Base-by-base conservation (phyloP, 2,797 vertebrate species). In the Acanthiza pusilla region DNA sequence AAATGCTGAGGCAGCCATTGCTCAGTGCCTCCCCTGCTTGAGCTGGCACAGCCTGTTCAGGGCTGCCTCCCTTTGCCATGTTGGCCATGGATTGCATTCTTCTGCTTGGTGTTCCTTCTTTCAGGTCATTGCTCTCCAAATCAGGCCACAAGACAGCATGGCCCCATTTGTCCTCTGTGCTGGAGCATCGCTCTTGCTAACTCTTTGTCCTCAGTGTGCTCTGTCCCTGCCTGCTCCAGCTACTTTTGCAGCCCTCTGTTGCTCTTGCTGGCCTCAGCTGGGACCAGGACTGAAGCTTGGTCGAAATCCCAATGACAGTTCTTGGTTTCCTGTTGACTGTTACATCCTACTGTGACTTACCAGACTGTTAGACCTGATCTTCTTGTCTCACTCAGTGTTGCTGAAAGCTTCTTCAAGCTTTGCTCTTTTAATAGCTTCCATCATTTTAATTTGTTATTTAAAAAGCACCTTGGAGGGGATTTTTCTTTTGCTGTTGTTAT, bases 81-180 rank as follows among this genome's bases (percentile, higher is more conserved):
- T 50, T n/a, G 58, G 55, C 62, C 3, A 4, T n/a, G 66, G 78
- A n/a, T 29, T 51, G 42, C 70, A 23, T 95, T 96, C 40, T 75
- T 87, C 85, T 74, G 7, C 55, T 70, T 23, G 0, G 19, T 70
- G 89, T 73, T 96, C 72, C 58, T 74, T 84, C 76, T 94, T 93
- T 80, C 85, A 84, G 94, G 62, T 91, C 94, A 66, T 2, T 86
- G 79, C 50, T 90, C 83, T 94, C 57, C 82, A 75, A 89, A 94
- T 83, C 62, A 62, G 85, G 63, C 71, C 85, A 81, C 63, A 91
- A 91, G 86, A 88, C 93, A 88, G 74, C 55, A 20, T 11, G 73
- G 58, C 70, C 58, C 34, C 62, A 18, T 94, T 92, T 85, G 82
- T 92, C 22, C 62, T 67, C 62, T 65, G 1, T 74, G 85, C 76